These are phyloP conservation scores for Bombus sibiricus DNA, from an alignment of 1,140 invertebrate genomes.

Conservation along the genomic window DNA sequence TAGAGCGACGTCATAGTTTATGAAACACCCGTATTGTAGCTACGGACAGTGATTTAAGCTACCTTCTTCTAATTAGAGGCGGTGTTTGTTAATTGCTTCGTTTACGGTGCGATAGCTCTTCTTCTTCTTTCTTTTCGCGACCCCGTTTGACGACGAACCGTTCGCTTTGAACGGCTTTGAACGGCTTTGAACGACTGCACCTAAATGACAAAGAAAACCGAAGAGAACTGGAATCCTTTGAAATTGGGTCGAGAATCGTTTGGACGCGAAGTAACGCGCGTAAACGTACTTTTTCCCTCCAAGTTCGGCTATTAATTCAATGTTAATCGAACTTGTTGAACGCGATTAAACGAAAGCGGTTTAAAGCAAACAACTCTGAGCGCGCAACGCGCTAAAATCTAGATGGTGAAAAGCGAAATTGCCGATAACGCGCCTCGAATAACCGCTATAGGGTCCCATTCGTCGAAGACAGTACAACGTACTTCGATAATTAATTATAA, in stretches of 20 bases:
- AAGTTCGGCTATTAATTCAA: too few relatives aligned
- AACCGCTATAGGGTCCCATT: background rate
- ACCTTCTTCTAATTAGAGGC: conserved; percentile 16
- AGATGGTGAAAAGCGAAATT: background rate
- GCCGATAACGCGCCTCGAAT: background rate
- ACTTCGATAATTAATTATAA: conserved; percentile 30
- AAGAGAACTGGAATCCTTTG: background rate
- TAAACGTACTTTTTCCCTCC: background rate
- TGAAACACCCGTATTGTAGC: conserved; percentile 28
- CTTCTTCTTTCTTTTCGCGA: background rate
- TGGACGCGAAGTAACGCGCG: background rate
- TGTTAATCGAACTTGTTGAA: background rate
- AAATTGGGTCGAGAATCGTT: background rate
- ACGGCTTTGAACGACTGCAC: too few relatives aligned
- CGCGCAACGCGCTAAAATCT: background rate
- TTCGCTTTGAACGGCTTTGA: too few relatives aligned
- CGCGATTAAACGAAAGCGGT: background rate
- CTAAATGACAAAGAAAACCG: background rate
- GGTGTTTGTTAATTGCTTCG: conserved; percentile 31
- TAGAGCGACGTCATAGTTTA: conserved; percentile 30
- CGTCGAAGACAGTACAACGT: background rate
- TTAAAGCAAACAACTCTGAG: background rate
- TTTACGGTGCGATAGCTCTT: background rate
- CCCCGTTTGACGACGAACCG: background rate
- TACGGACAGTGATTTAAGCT: background rate